phyloP scores from a whole-genome alignment of 2,113 vertebrate species.

The Sebastes fasciatus region DNA sequence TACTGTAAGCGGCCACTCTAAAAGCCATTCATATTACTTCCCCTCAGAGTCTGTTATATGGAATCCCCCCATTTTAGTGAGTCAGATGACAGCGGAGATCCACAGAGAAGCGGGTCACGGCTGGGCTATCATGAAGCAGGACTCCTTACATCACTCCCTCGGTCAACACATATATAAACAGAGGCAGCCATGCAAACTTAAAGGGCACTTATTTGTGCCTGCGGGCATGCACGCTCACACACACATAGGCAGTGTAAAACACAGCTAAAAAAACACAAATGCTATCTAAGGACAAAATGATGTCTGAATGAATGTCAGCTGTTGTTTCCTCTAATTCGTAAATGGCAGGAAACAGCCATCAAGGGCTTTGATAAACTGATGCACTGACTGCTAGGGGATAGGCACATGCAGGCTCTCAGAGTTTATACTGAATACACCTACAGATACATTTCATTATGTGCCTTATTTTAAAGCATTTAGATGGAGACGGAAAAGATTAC shows the following conservation, averaged over 20 bases:
- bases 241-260: neutral
- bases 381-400: constrained; percentile 11
- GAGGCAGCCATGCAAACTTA: constrained; percentile 38
- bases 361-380: constrained; percentile 13
- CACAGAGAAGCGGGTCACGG: constrained; percentile 21
- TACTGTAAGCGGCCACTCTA: constrained; percentile 72
- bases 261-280: constrained; percentile 3
- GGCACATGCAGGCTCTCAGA: neutral
- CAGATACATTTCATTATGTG: neutral
- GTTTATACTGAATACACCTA: neutral
- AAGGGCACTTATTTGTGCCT: constrained; percentile 39
- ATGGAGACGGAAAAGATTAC: neutral
- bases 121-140: constrained; percentile 34
- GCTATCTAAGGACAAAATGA: constrained; percentile 29
- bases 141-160: constrained; percentile 52
- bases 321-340: constrained; percentile 8
- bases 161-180: constrained; percentile 35
- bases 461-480: neutral
- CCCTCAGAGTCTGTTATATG: constrained; percentile 48
- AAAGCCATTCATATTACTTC: constrained; percentile 75
- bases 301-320: constrained; percentile 35
- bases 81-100: constrained; percentile 44
- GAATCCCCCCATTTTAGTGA: constrained; percentile 27
- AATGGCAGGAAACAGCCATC: constrained; percentile 26
- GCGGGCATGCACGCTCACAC: neutral